Evolutionary conservation across 2,113 vertebrate genomes (phyloP).

Genomic region (Sceloporus undulatus): DNA sequence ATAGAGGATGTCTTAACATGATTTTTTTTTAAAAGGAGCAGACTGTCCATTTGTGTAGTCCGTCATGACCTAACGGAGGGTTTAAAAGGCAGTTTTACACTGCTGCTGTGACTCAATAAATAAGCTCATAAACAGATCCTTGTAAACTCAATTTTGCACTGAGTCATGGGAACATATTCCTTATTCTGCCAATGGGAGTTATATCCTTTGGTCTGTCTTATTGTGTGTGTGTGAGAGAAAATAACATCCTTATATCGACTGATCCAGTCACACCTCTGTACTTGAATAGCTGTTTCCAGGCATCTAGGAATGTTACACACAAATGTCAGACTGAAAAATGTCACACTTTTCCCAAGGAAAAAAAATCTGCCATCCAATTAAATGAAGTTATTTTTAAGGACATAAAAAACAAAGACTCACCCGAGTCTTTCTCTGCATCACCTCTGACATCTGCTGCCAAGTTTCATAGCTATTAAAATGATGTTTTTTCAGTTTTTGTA

Average conservation of each 20-base stretch:
- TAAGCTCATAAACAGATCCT: not conserved
- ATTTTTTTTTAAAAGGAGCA: not conserved
- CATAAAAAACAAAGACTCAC: not conserved
- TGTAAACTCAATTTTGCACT: not conserved
- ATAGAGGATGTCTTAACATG: not conserved
- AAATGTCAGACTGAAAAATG: conserved; percentile 19
- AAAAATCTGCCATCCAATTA: not conserved
- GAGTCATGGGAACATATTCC: not conserved
- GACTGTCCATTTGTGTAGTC: not conserved
- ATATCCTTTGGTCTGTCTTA: not conserved
- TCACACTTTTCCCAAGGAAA: not conserved
- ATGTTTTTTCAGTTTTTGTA: not conserved
- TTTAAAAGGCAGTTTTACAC: not conserved
- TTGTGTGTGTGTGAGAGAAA: not conserved
- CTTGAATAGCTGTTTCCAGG: conserved; percentile 28
- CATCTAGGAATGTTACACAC: not conserved
- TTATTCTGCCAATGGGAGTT: not conserved
- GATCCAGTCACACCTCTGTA: conserved; percentile 7
- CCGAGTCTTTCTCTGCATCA: conserved; percentile 10
- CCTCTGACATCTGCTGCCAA: conserved; percentile 30
- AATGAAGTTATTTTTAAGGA: conserved; percentile 34
- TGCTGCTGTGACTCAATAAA: not conserved
- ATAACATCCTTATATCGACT: not conserved
- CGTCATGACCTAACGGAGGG: not conserved
- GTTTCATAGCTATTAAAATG: conserved; percentile 24